Conservation (phyloP, 2,888 invertebrate genomes). For the Ormyrus pomaceus region DNA sequence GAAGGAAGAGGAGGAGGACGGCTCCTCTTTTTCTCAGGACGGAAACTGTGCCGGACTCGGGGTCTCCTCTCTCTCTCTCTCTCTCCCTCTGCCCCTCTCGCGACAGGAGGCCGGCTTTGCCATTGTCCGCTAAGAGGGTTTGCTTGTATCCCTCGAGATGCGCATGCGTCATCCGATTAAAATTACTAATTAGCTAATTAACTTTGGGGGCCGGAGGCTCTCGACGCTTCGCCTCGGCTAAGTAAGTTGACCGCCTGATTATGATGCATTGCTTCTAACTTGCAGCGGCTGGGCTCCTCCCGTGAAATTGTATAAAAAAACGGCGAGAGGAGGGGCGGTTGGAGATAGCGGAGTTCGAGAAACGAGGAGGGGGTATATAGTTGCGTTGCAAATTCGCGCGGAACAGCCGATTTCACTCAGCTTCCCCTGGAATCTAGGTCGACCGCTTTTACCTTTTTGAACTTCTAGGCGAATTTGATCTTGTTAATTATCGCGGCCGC, state of each 20-base stretch:
- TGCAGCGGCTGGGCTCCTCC: constrained; percentile 6
- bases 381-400: not conserved
- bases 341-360: not conserved
- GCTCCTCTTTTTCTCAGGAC: constrained; percentile 61
- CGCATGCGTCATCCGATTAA: constrained; percentile 76
- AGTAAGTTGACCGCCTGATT: constrained; percentile 75
- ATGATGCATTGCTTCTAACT: constrained; percentile 70
- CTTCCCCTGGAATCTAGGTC: not conserved
- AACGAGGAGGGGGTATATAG: not conserved
- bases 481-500: no score
- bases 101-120: constrained; percentile 56
- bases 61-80: constrained; percentile 9
- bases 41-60: constrained; percentile 59
- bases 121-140: constrained; percentile 74
- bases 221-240: constrained; percentile 52
- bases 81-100: not conserved
- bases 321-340: not conserved
- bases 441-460: no score
- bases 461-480: no score
- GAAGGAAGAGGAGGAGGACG: constrained; percentile 22
- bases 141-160: constrained; percentile 75
- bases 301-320: constrained; percentile 2
- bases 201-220: constrained; percentile 67
- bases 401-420: not conserved
- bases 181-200: constrained; percentile 76